Percentiles rank a stretch among this genome's conserved stretches.
Evolutionary conservation across 2,888 invertebrate species (phyloP).

Genomic region (Emmelina monodactyla): DNA sequence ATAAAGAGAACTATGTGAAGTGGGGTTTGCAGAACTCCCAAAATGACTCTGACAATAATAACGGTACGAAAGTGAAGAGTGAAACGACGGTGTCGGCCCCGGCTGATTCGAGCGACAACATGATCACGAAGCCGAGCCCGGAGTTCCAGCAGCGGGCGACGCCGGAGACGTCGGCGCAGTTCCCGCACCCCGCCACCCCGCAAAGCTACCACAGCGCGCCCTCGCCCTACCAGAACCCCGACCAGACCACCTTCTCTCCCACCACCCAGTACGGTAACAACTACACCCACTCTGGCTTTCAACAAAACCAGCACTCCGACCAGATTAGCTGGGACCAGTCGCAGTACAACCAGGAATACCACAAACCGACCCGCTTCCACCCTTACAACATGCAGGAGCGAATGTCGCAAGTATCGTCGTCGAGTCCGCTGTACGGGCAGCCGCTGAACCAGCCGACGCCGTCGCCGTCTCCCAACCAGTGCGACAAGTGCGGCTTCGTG

Average conservation of each 20-base stretch:
- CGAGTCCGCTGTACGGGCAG: slow-evolving; percentile 65
- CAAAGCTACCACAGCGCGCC: slow-evolving; percentile 73
- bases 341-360: slow-evolving; percentile 52
- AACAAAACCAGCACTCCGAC: slow-evolving; percentile 56
- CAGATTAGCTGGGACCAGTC: slow-evolving; percentile 58
- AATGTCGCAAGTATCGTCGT: slow-evolving; percentile 58
- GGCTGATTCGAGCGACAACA: slow-evolving; percentile 78
- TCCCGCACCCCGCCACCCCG: slow-evolving; percentile 71
- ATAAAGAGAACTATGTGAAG: slow-evolving; percentile 78
- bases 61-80: slow-evolving; percentile 67
- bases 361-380: slow-evolving; percentile 53
- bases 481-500: slow-evolving; percentile 84
- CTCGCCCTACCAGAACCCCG: slow-evolving; percentile 69
- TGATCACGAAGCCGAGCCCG: slow-evolving; percentile 69
- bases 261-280: slow-evolving; percentile 58
- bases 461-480: slow-evolving; percentile 77
- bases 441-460: slow-evolving; percentile 73
- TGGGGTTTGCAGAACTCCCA: slow-evolving; percentile 71
- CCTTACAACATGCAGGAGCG: slow-evolving; percentile 64
- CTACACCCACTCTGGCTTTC: slow-evolving; percentile 58
- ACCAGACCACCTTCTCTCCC: slow-evolving; percentile 67
- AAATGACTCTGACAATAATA: slow-evolving; percentile 73
- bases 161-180: slow-evolving; percentile 64
- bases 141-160: slow-evolving; percentile 66
- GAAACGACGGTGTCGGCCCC: slow-evolving; percentile 72